Base-by-base conservation (phyloP, 2,113 vertebrate genomes). In the Symphodus melops region DNA sequence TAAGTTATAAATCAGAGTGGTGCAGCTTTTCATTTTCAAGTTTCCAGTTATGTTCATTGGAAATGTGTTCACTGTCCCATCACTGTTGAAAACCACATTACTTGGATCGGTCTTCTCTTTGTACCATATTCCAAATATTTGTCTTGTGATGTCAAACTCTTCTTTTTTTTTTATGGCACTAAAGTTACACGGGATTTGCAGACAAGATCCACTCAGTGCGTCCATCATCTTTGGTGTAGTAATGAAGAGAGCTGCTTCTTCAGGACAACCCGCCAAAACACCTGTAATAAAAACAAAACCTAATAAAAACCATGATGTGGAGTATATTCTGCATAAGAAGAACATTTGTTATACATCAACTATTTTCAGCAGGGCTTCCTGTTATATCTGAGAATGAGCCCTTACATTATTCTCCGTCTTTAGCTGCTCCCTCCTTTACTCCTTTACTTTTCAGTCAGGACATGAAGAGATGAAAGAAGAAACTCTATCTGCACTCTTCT, bases 171-270 rank as follows among this genome's bases (percentile, higher is more conserved):
- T 8, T 21, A 8, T n/a, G n/a, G n/a, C 0, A 0, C 12, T 21
- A 17, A 78, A 90, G 49, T 12, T 66, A 53, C 90, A 91, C 23
- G 88, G 84, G 28, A 91, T 88, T 41, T 49, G 62, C 42, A 89
- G 28, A 72, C 88, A 91, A 3, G 87, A 83, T 66, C 81, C 90
- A 16, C 19, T 76, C 51, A 89, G 63, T 37, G 66, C 87, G n/a
- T 77, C 37, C 44, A 86, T 49, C 16, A 2, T 23, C 19, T 25
- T 1, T 20, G 82, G 84, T 39, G 37, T 0, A 0, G 63, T 60
- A 0, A 82, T 42, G 0, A 4, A 13, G 0, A 76, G 25, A 0
- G 0, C 1, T 3, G 57, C 0, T 7, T 3, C 2, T 0, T 0
- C 0, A 0, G 0, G 0, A 60, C 71, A 81, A 46, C 0, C 1